These are phyloP conservation scores for Papilio helenus DNA, from an alignment of 1,140 invertebrate species.

Conservation along the genomic window DNA sequence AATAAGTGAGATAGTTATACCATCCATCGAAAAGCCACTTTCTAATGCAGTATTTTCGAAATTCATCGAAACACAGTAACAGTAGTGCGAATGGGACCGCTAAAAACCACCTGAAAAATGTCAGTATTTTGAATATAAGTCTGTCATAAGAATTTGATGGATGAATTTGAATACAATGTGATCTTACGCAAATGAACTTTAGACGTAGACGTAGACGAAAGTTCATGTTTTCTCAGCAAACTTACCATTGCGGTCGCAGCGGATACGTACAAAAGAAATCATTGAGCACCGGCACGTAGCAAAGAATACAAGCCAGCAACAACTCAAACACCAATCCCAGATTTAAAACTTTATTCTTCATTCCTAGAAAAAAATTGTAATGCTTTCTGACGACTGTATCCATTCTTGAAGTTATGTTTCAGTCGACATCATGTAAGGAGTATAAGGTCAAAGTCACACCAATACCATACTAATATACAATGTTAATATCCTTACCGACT, in stretches of 20 bases:
- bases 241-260: conserved; percentile 61
- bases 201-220: no score
- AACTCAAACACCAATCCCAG: conserved; percentile 68
- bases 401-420: neutral
- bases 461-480: neutral
- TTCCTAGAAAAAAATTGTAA: conserved; percentile 53
- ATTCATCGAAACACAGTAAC: conserved; percentile 72
- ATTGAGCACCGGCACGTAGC: conserved; percentile 68
- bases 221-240: neutral
- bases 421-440: neutral
- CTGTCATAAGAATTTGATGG: neutral
- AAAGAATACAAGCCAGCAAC: conserved; percentile 57
- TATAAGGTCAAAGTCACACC: neutral
- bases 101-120: conserved; percentile 68
- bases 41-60: conserved; percentile 73
- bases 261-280: conserved; percentile 70
- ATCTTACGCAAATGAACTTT: no score
- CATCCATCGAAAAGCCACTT: conserved; percentile 58
- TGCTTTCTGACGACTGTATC: neutral
- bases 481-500: conserved; percentile 56
- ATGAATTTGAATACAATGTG: no score
- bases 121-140: neutral
- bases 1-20: conserved; percentile 70
- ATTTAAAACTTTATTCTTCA: conserved; percentile 72
- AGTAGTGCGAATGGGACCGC: conserved; percentile 63